Percentiles rank a stretch among this genome's conserved stretches.
These are phyloP conservation scores for Rhincodon typus DNA, from an alignment of 2,797 vertebrate genomes.

Conservation along the genomic window DNA sequence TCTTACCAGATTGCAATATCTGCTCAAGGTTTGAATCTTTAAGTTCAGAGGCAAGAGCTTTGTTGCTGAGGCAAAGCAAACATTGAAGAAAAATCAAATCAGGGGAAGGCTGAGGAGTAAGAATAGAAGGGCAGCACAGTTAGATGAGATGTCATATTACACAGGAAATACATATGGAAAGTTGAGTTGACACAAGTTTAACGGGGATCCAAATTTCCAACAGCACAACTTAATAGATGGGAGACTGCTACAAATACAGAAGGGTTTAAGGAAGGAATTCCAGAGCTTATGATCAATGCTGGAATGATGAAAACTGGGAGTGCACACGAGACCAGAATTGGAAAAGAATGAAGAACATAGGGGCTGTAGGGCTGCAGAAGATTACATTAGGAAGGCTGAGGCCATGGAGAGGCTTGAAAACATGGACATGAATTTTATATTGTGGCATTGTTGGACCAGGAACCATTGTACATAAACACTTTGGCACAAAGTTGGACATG, in stretches of 20 bases:
- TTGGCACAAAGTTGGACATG: neutral
- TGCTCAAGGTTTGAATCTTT: neutral
- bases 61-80: neutral
- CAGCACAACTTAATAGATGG: neutral
- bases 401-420: neutral
- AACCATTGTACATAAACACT: neutral
- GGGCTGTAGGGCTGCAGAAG: neutral
- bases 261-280: neutral
- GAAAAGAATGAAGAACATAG: neutral
- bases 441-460: neutral
- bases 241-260: neutral
- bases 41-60: neutral
- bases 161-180: no score
- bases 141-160: no score
- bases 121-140: neutral
- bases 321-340: neutral
- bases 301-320: neutral
- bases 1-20: no score
- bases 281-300: neutral
- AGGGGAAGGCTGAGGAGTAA: neutral
- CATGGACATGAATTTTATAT: neutral
- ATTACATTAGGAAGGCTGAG: neutral
- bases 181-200: no score
- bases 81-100: neutral
- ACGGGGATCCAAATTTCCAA: no score